Base-by-base conservation (phyloP, 2,113 vertebrate species). In the Actinemys pallida region DNA sequence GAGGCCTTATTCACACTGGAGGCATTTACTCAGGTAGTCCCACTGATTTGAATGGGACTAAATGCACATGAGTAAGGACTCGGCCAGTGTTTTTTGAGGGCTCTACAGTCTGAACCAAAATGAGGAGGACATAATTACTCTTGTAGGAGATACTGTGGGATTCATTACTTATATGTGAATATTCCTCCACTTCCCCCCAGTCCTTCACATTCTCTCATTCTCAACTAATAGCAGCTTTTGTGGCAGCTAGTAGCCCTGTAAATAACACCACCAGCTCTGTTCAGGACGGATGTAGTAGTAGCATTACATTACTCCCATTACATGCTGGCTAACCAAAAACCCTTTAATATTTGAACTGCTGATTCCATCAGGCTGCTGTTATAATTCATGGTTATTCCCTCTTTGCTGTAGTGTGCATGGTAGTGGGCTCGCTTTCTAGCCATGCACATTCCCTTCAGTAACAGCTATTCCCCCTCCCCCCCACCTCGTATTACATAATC, bases 1-100 rank as follows among this genome's bases (percentile, higher is more conserved):
- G n/a, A 72, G 75, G 75, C 24, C 6, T 47, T 78, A 72, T 22
- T 22, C 19, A 25, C n/a, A 42, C 75, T 27, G 75, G 29, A 45
- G 45, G 6, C 42, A 29, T 42, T 47, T 78, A 78, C 39, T 42
- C 5, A 75, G 2, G 25, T 92, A 83, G 96, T 91, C 90, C 79
- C 50, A 87, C 89, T 95, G 93, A 92, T 95, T 93, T 84, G 78
- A 84, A 56, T 16, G 20, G 86, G 91, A 72, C 83, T 93, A 52
- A 76, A 79, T 49, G 69, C 94, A 53, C 29, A 83, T 91, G 16
- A 47, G 50, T 87, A 83, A 93, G 91, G 76, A 72, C 84, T 95
- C 45, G 42, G 47, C 59, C 69, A 84, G 49, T 79, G 35, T 81
- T 35, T 22, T 59, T 56, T 8, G 42, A 69, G 72, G 88, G 45